Percentiles rank a stretch among this genome's conserved stretches.
Conservation (phyloP, 2,113 vertebrate species). For the Probosciger aterrimus region DNA sequence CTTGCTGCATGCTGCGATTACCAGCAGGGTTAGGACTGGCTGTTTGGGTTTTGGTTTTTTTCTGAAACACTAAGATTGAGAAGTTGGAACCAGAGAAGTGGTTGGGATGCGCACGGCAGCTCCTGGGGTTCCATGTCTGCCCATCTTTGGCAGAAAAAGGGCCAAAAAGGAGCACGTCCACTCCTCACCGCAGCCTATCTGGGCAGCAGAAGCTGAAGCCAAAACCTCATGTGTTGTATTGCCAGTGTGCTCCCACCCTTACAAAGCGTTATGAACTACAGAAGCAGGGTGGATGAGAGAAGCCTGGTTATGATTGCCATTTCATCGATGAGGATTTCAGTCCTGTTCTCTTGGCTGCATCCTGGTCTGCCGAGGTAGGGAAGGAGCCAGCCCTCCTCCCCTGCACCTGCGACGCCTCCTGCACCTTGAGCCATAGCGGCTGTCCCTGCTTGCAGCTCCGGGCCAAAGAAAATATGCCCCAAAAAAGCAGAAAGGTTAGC, state of each 20-base stretch:
- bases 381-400: not conserved
- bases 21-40: not conserved
- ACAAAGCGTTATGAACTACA: rapidly evolving
- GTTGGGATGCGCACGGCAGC: rapidly evolving
- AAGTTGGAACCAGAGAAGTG: not conserved
- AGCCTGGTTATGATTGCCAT: rapidly evolving
- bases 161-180: rapidly evolving
- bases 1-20: not conserved
- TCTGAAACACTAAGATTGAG: rapidly evolving
- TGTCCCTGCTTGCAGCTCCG: not conserved
- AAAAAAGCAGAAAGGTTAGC: not conserved
- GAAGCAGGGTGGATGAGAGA: not conserved
- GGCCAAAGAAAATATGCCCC: not conserved
- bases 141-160: not conserved
- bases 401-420: rapidly evolving
- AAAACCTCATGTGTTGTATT: not conserved
- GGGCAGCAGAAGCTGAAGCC: not conserved
- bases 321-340: not conserved
- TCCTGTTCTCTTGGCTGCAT: rapidly evolving
- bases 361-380: not conserved
- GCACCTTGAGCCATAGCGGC: not conserved
- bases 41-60: not conserved
- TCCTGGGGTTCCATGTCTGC: not conserved
- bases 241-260: not conserved
- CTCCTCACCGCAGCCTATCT: not conserved